phyloP scores from a whole-genome alignment of 2,888 invertebrate genomes.

The Hanleya hanleyi region DNA sequence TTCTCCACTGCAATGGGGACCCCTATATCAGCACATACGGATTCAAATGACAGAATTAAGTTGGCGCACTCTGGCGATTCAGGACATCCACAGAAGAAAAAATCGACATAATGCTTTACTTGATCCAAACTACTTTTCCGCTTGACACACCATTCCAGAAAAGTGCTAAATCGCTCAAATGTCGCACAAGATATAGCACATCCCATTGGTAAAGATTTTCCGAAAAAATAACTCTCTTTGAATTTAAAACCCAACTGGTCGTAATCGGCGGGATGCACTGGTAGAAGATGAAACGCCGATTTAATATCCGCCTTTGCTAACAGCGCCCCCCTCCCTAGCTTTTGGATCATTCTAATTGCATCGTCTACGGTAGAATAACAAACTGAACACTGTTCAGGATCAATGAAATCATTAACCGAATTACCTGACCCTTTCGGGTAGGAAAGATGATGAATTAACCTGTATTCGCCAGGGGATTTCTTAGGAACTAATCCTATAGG shows the following conservation, averaged over 20 bases:
- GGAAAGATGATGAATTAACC: slow-evolving; percentile 29
- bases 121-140: no score
- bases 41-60: no score
- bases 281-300: slow-evolving; percentile 30
- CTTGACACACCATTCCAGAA: no score
- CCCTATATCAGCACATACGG: not conserved
- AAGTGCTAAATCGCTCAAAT: no score
- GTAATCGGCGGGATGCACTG: slow-evolving; percentile 28
- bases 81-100: no score
- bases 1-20: not conserved
- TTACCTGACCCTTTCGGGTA: slow-evolving; percentile 18
- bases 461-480: slow-evolving; percentile 20
- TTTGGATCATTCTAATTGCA: slow-evolving; percentile 17
- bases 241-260: slow-evolving; percentile 27
- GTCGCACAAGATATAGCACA: no score
- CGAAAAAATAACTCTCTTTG: slow-evolving; percentile 20
- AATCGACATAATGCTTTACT: no score
- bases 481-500: slow-evolving; percentile 31
- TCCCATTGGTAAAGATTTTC: slow-evolving; percentile 19
- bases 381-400: slow-evolving; percentile 13
- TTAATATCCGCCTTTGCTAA: slow-evolving; percentile 32
- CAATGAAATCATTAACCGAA: slow-evolving; percentile 26
- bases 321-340: slow-evolving; percentile 6
- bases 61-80: no score
- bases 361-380: slow-evolving; percentile 12